These are phyloP conservation scores for Hypotaenidia okinawae DNA, from an alignment of 2,797 vertebrate genomes.

Conservation along the genomic window DNA sequence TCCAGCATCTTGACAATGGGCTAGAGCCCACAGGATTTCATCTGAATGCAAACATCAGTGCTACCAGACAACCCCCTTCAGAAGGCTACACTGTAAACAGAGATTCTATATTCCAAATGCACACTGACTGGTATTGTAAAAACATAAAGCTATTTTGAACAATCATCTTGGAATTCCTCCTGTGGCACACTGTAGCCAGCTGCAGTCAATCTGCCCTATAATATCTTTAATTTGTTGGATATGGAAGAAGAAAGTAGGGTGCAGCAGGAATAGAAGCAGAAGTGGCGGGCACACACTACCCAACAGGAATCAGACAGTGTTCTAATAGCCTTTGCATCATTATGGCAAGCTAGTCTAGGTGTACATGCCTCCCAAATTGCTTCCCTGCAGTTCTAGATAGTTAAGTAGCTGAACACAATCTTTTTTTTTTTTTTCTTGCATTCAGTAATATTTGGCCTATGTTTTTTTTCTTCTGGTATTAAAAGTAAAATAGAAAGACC, in stretches of 20 bases:
- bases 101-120: background rate
- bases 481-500: background rate
- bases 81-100: background rate
- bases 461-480: background rate
- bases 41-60: background rate
- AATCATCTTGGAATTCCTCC: background rate
- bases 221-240: background rate
- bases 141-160: background rate
- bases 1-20: background rate
- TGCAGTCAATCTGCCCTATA: background rate
- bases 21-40: background rate
- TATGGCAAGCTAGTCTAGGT: background rate
- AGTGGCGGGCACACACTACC: rapidly evolving
- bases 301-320: background rate
- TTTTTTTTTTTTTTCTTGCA: background rate
- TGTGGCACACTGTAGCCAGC: background rate
- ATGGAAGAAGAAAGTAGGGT: background rate
- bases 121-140: background rate
- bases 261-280: background rate
- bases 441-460: background rate
- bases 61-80: background rate
- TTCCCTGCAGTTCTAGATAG: background rate
- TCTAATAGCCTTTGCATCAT: background rate
- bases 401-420: background rate
- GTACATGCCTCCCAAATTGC: background rate